A percentile compares a stretch with the other conserved stretches of the same genome.
phyloP scores from a whole-genome alignment of 2,888 invertebrate species.

The Barypeithes pellucidus region DNA sequence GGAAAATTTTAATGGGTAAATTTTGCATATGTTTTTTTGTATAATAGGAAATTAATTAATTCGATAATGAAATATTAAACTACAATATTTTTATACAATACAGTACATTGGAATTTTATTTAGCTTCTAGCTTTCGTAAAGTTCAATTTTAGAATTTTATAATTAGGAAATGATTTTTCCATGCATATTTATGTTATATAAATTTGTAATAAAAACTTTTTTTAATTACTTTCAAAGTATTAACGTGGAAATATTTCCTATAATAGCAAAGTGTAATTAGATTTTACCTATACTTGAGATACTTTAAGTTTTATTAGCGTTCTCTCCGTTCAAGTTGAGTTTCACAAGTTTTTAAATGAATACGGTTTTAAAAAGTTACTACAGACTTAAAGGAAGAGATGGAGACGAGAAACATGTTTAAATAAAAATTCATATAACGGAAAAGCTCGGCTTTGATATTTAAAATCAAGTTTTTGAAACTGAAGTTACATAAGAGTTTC shows the following conservation, averaged over 20 bases:
- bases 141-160: too few relatives aligned
- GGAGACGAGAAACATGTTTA: not conserved
- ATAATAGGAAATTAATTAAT: not conserved
- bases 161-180: too few relatives aligned
- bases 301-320: not conserved
- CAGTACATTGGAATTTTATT: too few relatives aligned
- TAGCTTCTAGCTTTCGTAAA: too few relatives aligned
- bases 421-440: slow-evolving; percentile 1
- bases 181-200: too few relatives aligned
- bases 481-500: not conserved
- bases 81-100: not conserved
- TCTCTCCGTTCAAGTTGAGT: not conserved
- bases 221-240: not conserved
- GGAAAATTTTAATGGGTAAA: slow-evolving; percentile 6
- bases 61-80: not conserved
- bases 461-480: not conserved
- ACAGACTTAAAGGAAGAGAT: not conserved
- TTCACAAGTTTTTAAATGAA: slow-evolving; percentile 15
- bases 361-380: not conserved
- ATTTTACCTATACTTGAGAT: not conserved
- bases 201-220: not conserved
- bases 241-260: not conserved
- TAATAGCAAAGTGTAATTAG: not conserved
- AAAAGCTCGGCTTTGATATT: slow-evolving; percentile 4
- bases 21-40: not conserved